Evolutionary conservation across 2,888 invertebrate genomes (phyloP).

Genomic region (Drosophila parthenogenetica): DNA sequence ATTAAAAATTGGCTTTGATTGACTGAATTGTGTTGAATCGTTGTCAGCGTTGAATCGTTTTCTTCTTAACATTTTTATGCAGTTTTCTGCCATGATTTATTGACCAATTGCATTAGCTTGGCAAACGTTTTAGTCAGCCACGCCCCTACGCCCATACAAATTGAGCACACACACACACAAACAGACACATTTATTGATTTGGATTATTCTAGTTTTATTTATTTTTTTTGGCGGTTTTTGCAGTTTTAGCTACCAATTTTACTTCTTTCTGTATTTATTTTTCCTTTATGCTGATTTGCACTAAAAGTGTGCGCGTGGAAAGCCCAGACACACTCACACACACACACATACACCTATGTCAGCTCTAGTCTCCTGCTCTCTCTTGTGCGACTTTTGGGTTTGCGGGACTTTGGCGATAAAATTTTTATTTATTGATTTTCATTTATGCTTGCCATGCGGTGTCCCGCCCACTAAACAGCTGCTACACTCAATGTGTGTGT

Average conservation of each 20-base stretch:
- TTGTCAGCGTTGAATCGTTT: slow-evolving; percentile 14
- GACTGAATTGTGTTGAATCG: slow-evolving; percentile 28
- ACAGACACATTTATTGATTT: slow-evolving; percentile 65
- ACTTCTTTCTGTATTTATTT: slow-evolving; percentile 19
- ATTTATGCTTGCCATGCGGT: slow-evolving; percentile 68
- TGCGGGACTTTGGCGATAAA: slow-evolving; percentile 60
- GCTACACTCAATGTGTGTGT: slow-evolving; percentile 57
- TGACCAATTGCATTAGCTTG: slow-evolving; percentile 71
- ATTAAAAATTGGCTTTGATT: slow-evolving; percentile 44
- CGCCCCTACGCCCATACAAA: slow-evolving; percentile 8
- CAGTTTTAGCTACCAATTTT: slow-evolving; percentile 46
- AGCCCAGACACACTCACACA: slow-evolving; percentile 8
- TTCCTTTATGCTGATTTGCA: slow-evolving; percentile 34
- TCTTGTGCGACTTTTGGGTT: slow-evolving; percentile 2
- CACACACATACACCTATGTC: slow-evolving; percentile 9
- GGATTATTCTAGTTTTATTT: slow-evolving; percentile 21
- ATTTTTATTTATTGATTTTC: slow-evolving; percentile 76
- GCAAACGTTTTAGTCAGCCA: slow-evolving; percentile 21
- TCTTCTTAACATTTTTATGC: slow-evolving; percentile 54
- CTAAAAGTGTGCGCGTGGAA: slow-evolving; percentile 26
- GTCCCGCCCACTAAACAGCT: slow-evolving; percentile 68
- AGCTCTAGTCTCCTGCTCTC: slow-evolving; percentile 11
- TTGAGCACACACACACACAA: neutral
- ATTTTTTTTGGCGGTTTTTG: slow-evolving; percentile 8
- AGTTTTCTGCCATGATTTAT: slow-evolving; percentile 71